Percentiles rank a stretch among this genome's conserved stretches.
Evolutionary conservation across 2,888 invertebrate genomes (phyloP).

Genomic region (Lutraria lutraria): DNA sequence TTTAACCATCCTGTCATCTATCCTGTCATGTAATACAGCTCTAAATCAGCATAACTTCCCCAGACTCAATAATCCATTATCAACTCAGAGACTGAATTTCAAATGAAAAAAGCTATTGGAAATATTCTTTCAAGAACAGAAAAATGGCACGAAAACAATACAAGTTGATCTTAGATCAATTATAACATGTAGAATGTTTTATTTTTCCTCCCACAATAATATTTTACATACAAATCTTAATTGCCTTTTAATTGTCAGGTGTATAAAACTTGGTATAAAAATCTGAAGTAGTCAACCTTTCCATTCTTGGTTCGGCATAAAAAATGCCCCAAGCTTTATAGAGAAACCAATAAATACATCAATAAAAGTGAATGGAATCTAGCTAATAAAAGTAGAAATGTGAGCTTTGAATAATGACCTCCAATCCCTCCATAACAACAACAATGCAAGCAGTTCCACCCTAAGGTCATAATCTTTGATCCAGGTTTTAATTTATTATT

Average conservation of each 20-base stretch:
- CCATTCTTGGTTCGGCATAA: background rate
- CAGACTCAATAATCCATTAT: background rate
- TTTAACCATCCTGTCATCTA: background rate
- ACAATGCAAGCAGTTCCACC: background rate
- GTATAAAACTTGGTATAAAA: background rate
- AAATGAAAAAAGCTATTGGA: background rate
- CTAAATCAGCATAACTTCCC: background rate
- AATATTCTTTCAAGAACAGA: background rate
- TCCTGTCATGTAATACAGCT: constrained; percentile 4
- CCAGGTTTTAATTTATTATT: background rate
- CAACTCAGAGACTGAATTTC: background rate
- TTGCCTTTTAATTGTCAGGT: constrained; percentile 6
- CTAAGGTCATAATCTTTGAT: constrained; percentile 3
- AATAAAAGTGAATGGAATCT: background rate
- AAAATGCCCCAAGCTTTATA: constrained; percentile 1
- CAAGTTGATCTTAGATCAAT: background rate
- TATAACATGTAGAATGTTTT: background rate
- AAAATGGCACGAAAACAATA: background rate
- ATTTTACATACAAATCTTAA: constrained; percentile 2
- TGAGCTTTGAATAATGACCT: background rate
- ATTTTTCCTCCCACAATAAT: background rate
- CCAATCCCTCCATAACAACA: background rate
- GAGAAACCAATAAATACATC: background rate
- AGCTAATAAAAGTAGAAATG: background rate
- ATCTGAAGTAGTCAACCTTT: constrained; percentile 9